phyloP scores from a whole-genome alignment of 2,888 invertebrate species.

The Myathropa florea region DNA sequence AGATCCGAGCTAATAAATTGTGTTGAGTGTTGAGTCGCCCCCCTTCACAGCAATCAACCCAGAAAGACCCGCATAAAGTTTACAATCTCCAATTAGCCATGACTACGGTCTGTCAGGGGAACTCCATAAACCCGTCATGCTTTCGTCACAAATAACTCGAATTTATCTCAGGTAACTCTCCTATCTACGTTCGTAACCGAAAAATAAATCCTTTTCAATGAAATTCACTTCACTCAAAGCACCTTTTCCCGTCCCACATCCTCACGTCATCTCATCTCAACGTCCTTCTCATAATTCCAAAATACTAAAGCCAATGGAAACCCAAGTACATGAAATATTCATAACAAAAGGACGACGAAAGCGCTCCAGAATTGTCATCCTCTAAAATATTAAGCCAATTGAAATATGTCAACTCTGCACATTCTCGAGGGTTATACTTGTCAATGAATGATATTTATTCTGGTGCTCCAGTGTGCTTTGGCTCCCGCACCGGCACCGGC shows the following conservation, averaged over 20 bases:
- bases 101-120: background rate
- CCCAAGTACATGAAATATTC: conserved; percentile 48
- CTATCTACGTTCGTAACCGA: background rate
- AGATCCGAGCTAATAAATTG: background rate
- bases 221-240: conserved; percentile 20
- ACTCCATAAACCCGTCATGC: background rate
- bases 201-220: conserved; percentile 32
- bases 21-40: background rate
- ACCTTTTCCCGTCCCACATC: background rate
- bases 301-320: conserved; percentile 15
- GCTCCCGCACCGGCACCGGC: background rate
- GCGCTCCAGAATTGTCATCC: conserved; percentile 50
- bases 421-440: conserved; percentile 57
- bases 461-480: conserved; percentile 1
- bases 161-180: conserved; percentile 5
- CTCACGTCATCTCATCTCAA: background rate
- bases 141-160: background rate
- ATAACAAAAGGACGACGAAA: conserved; percentile 33
- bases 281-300: background rate
- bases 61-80: too few species aligned
- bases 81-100: background rate
- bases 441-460: conserved; percentile 64
- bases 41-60: background rate
- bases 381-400: conserved; percentile 62
- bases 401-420: conserved; percentile 60